Percentiles rank a stretch among this genome's conserved stretches.
These are phyloP conservation scores for Sitobion miscanthi DNA, from an alignment of 1,140 invertebrate genomes.

Conservation along the genomic window DNA sequence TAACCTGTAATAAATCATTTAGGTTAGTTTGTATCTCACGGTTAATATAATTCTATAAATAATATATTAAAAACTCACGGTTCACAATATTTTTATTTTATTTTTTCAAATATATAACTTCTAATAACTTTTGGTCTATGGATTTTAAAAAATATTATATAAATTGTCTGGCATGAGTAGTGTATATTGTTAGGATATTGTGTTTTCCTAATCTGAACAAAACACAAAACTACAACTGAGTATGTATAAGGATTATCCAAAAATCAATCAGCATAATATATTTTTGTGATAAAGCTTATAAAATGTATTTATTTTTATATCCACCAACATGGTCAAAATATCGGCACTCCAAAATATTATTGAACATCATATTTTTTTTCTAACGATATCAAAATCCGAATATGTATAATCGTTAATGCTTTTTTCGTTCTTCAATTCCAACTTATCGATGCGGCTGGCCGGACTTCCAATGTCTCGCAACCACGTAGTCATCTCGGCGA, in stretches of 20 bases:
- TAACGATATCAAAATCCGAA: slow-evolving; percentile 45
- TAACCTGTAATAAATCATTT: no score
- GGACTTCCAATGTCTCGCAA: slow-evolving; percentile 69
- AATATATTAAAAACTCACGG: not conserved
- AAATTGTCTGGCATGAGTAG: not conserved
- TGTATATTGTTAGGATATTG: not conserved
- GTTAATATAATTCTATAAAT: not conserved
- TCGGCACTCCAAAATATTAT: not conserved
- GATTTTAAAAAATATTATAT: not conserved
- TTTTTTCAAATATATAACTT: not conserved
- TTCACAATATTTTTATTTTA: not conserved
- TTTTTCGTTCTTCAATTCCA: slow-evolving; percentile 64
- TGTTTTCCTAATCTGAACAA: not conserved
- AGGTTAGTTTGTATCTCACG: not conserved
- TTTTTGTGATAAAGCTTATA: not conserved
- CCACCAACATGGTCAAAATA: not conserved
- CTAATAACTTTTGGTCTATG: not conserved
- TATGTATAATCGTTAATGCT: slow-evolving; percentile 31
- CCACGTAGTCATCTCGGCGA: slow-evolving; percentile 71
- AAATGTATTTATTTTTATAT: slow-evolving; percentile 4
- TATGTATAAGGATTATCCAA: not conserved
- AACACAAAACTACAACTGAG: not conserved
- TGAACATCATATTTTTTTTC: slow-evolving; percentile 50
- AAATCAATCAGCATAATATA: not conserved
- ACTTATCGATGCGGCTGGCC: slow-evolving; percentile 69